Percentiles rank a stretch among this genome's conserved stretches.
phyloP scores from a whole-genome alignment of 2,888 invertebrate species.

The Hemaris fuciformis region DNA sequence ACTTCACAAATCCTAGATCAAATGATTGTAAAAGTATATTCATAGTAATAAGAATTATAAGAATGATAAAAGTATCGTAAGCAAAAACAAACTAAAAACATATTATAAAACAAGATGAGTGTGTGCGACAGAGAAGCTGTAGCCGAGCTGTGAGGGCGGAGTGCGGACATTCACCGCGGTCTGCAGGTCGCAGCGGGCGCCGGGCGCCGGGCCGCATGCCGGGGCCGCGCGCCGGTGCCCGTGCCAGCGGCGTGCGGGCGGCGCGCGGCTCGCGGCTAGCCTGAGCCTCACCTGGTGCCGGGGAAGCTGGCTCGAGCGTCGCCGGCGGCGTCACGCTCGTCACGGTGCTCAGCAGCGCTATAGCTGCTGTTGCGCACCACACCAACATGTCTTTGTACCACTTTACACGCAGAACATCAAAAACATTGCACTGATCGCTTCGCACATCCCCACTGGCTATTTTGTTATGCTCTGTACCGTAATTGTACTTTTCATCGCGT shows the following conservation, averaged over 20 bases:
- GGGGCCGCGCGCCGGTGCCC: too few species aligned
- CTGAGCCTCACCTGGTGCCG: neutral
- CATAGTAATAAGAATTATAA: too few species aligned
- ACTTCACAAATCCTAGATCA: too few species aligned
- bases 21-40: too few species aligned
- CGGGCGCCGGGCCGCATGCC: neutral
- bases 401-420: slow-evolving; percentile 16
- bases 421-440: slow-evolving; percentile 10
- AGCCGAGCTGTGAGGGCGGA: neutral
- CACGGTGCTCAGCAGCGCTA: slow-evolving; percentile 16
- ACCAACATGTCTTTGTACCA: slow-evolving; percentile 20
- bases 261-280: neutral
- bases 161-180: neutral
- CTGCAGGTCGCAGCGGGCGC: too few species aligned
- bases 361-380: slow-evolving; percentile 23
- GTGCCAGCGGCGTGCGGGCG: neutral
- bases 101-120: neutral
- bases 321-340: neutral
- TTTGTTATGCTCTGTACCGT: neutral
- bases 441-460: neutral
- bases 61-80: too few species aligned
- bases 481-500: neutral
- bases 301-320: neutral
- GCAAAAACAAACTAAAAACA: neutral
- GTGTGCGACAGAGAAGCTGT: neutral